Evolutionary conservation across 64 coral and sea anemone genomes (phyloP), one percentile per base, ranked within the genome.

Genomic region (Pocillopora verrucosa): DNA sequence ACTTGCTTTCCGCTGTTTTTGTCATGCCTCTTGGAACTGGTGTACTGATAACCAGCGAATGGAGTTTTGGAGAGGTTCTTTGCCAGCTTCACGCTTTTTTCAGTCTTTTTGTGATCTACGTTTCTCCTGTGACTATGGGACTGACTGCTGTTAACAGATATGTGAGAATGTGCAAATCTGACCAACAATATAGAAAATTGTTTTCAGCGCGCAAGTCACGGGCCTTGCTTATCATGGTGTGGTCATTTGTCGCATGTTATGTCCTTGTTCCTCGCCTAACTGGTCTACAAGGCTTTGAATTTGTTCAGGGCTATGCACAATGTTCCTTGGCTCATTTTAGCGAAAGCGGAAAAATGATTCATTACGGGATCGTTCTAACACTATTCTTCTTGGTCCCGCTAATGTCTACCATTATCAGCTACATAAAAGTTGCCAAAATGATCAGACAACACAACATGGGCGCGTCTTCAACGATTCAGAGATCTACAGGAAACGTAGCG

Each of bases 301-400:
- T 85, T 45, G 82, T 85, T 13, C 82, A 36, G 1, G 82, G 82
- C 11, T 85, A 85, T 65, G 82, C 82, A 11, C 82, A 85, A 15
- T 85, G 82, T 51, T 72, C 82, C 5, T 72, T 85, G 10, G 63
- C 82, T 51, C 82, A 85, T 25, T 65, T 85, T 41, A 85, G 82
- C 65, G 82, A 85, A 85, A 85, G 63, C 20, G 82, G 82, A 1
- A 85, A 85, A 85, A 72, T 85, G 65, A 85, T 85, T n/a, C 82
- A 85, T 22, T 85, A 85, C 20, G 65, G 82, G 0, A 72, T 85
- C 45, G 82, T 85, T 10, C 36, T 85, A 5, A 72, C 82, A 13
- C 65, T 85, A 41, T 85, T 85, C 64, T 85, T 85, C 13, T 13
- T 85, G 16, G 4, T 38, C 22, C 82, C 82, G n/a, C 26, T 85